A percentile compares a stretch with the other conserved stretches of the same genome.
Evolutionary conservation across 2,113 vertebrate genomes (phyloP).

Genomic region (Amblyornis subalaris): DNA sequence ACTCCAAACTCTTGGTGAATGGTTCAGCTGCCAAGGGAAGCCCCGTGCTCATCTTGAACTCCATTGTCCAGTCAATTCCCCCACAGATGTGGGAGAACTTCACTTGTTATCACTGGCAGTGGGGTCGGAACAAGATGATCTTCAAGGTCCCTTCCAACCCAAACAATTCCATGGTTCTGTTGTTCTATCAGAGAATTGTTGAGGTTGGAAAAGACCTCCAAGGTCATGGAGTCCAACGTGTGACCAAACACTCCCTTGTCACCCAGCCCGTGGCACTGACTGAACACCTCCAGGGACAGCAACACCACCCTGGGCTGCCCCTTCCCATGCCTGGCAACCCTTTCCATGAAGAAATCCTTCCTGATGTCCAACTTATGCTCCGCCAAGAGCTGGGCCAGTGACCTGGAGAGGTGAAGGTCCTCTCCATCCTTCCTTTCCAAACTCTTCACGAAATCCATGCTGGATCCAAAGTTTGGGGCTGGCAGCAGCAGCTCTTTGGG

Average conservation of each 20-base stretch:
- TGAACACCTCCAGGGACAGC: background rate
- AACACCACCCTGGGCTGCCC: background rate
- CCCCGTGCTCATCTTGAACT: background rate
- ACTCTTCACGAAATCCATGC: background rate
- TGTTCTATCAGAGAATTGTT: background rate
- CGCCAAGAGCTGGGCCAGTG: background rate
- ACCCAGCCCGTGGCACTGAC: background rate
- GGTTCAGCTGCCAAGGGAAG: background rate
- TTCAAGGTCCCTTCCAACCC: background rate
- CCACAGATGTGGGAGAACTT: fast-evolving
- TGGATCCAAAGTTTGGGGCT: background rate
- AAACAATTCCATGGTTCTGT: background rate
- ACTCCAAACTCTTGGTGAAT: background rate
- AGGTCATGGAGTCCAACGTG: background rate
- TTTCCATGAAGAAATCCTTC: background rate
- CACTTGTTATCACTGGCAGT: background rate
- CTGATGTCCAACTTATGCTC: fast-evolving
- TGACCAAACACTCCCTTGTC: background rate
- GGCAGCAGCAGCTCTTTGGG: background rate
- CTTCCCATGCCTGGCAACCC: background rate
- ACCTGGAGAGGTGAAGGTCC: background rate
- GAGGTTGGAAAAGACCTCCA: background rate
- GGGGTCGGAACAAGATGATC: background rate
- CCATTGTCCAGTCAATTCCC: background rate
- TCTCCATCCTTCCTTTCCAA: background rate